Evolutionary conservation across 2,113 vertebrate species (phyloP), one percentile per base, ranked within the genome.

Genomic region (Colius striatus): DNA sequence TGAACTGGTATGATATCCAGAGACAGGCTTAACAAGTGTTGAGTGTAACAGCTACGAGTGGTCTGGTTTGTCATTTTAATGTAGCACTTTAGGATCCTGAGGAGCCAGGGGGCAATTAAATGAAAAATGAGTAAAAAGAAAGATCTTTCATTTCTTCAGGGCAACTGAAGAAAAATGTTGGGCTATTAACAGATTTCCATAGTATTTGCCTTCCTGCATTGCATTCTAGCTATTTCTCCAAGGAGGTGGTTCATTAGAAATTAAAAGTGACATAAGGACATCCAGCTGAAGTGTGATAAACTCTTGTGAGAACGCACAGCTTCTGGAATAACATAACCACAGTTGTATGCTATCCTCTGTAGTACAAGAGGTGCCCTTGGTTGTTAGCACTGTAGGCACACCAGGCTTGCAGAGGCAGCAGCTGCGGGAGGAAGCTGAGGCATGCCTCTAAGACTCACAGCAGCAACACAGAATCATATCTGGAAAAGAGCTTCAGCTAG

Each of bases 401-500:
- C 96, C 96, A 92, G 98, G 93, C 97, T 95, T 81, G 97, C 98
- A 98, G 98, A 95, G 66, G 98, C 83, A 98, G 95, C 92, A 97
- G 13, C n/a, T 9, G 36, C 7, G 41, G 6, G 98, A 98, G 98
- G 98, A 97, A 98, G 98, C 98, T 96, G 98, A 98, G 98, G 98
- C 98, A 78, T 87, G 96, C 6, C 97, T 96, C 97, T 71, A 27
- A 48, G n/a, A 98, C 97, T 21, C 3, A 2, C 94, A 61, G 95
- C 97, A 61, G 97, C 72, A 9, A 22, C 92, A 83, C 94, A n/a
- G n/a, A n/a, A n/a, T n/a, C n/a, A n/a, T n/a, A n/a, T n/a, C n/a
- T n/a, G n/a, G n/a, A n/a, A n/a, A n/a, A n/a, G n/a, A n/a, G n/a
- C n/a, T n/a, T n/a, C n/a, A n/a, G n/a, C n/a, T n/a, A n/a, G n/a